Evolutionary conservation across 2,113 vertebrate genomes (phyloP), one percentile per base, ranked within the genome.

Genomic region (Pteropus alecto): DNA sequence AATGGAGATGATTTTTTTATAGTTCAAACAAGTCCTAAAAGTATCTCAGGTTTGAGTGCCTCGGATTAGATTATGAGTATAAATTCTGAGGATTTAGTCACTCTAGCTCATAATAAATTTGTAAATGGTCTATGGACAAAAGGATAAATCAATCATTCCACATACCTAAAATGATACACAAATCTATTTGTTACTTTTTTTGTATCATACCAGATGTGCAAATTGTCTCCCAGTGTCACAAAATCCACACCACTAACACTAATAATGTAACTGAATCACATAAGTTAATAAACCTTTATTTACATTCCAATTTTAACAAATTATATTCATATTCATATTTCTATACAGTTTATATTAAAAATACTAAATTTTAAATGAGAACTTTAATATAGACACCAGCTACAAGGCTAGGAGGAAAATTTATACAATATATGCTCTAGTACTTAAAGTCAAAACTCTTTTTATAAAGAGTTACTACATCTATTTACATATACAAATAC

Each of bases 201-300:
- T 51, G 73, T 28, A 71, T 85, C 51, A 86, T 14, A 74, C 12
- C 35, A 91, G 51, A 94, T 58, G 19, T 54, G 10, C 43, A 96
- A 85, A 78, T 94, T 95, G 95, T 85, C 58, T 95, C 68, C 97
- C 90, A 94, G n/a, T 51, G 78, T 81, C 96, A 93, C 65, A 76
- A 94, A 89, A 96, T 76, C 51, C 86, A 97, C 77, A 96, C 84
- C 70, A 88, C 83, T 97, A 89, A 91, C 73, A 84, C 93, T 97
- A 94, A 97, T 87, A 88, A 91, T 46, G 93, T 97, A 96, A 95
- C 82, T 87, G 77, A 95, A 96, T 78, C 87, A 84, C 74, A 6
- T 84, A 93, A 77, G 81, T 77, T 94, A 58, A 76, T 48, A 97
- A 93, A 65, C n/a, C 58, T 97, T 97, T 97, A 95, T 98, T 98